phyloP scores from a whole-genome alignment of 1,140 invertebrate genomes.

The Chrysomallon squamiferum region DNA sequence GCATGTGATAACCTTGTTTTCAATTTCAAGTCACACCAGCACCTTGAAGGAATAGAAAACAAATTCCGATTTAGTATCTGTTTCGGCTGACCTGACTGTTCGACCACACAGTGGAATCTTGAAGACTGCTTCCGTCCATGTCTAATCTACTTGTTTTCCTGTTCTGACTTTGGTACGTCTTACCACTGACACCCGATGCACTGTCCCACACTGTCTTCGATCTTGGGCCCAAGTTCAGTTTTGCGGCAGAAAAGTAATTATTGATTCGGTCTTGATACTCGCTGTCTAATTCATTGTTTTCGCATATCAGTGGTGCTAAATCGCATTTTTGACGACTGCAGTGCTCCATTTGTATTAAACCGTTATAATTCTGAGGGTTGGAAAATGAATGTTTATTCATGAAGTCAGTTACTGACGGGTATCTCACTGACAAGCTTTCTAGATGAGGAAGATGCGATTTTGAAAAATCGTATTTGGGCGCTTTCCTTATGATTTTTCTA shows the following conservation, averaged over 20 bases:
- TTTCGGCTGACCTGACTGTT: background rate
- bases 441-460: background rate
- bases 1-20: no score
- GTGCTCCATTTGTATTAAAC: constrained; percentile 11
- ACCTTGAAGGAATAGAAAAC: no score
- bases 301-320: constrained; percentile 6
- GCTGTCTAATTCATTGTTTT: background rate
- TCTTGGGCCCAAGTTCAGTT: background rate
- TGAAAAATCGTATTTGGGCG: background rate
- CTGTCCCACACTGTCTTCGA: constrained; percentile 3
- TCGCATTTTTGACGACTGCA: constrained; percentile 11
- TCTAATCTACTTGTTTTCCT: background rate
- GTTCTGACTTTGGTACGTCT: background rate
- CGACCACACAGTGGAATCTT: background rate
- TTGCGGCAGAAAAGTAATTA: background rate
- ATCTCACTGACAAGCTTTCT: background rate
- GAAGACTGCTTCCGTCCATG: background rate
- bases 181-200: background rate
- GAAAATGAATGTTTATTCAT: background rate
- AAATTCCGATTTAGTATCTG: no score
- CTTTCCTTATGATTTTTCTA: constrained; percentile 11
- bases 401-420: background rate
- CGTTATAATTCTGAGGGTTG: constrained; percentile 7
- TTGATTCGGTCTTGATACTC: background rate
- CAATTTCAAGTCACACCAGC: no score